Evolutionary conservation across 1,140 invertebrate genomes (phyloP).

Genomic region (Temnothorax longispinosus): DNA sequence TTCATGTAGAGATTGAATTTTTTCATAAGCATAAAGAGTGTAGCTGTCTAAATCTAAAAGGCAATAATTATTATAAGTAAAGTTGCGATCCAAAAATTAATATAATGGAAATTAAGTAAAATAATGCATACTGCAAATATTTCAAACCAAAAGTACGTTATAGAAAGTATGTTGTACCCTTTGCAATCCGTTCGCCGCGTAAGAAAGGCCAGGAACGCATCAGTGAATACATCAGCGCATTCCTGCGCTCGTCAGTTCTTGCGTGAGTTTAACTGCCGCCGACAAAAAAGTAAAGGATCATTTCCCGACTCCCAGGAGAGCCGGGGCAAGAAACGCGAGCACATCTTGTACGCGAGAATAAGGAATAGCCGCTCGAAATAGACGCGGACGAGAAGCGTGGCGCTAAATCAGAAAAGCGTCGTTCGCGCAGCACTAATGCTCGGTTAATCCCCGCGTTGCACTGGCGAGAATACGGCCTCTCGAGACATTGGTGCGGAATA

Average conservation of each 20-base stretch:
- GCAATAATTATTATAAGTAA: background rate
- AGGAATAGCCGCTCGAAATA: conserved; percentile 56
- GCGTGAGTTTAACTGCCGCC: conserved; percentile 49
- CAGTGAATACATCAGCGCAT: conserved; percentile 42
- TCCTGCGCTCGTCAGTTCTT: conserved; percentile 42
- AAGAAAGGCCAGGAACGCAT: conserved; percentile 13
- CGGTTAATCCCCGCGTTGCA: conserved; percentile 55
- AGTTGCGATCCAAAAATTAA: background rate
- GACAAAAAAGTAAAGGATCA: conserved; percentile 48
- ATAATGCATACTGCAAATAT: background rate
- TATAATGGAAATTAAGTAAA: background rate
- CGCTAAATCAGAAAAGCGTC: conserved; percentile 66
- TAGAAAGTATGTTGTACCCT: background rate
- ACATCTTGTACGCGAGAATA: conserved; percentile 47
- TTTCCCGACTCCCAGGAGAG: background rate
- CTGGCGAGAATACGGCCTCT: conserved; percentile 9
- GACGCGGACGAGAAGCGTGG: conserved; percentile 18
- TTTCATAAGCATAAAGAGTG: background rate
- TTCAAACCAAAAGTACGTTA: background rate
- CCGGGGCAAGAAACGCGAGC: conserved; percentile 13
- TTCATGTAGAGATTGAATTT: background rate
- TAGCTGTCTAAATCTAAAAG: background rate
- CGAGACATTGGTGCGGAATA: conserved; percentile 48
- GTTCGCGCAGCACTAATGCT: conserved; percentile 61
- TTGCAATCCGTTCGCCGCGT: background rate